Base-by-base conservation (phyloP, 1,140 invertebrate genomes). In the Parasteatoda tepidariorum region DNA sequence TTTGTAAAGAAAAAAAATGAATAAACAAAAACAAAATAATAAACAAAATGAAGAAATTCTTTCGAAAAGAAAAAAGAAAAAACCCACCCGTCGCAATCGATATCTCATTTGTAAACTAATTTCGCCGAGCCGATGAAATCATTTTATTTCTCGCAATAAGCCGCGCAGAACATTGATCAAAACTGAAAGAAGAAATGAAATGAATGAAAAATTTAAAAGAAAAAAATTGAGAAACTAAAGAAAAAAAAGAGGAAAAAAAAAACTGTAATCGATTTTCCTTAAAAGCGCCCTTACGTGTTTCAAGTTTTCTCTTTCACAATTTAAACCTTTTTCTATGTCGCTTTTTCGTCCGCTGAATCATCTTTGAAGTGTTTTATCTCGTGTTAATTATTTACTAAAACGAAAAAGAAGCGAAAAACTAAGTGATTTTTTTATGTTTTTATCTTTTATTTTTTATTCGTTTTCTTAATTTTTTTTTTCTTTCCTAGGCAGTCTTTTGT, bases 61-160 rank as follows among this genome's bases (percentile, higher is more conserved):
- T 66, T n/a, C 15, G 41, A 48, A 62, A 75, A 75, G 55, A 34
- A 57, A 34, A 75, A 67, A 73, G 31, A 79, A 79, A 64, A 79
- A 79, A 79, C 62, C 54, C 76, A 68, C n/a, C 76, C 33, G 41
- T 61, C n/a, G 64, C 31, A 79, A 79, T 79, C 76, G 76, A 79
- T 79, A 79, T 57, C 76, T 79, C 76, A 79, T 79, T 79, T 79
- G 76, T 79, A 79, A 79, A 79, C 76, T 79, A 79, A 79, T 79
- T 79, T 79, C 64, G 38, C 22, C 64, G 28, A 59, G 76, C 76
- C 76, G 76, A 79, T 79, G 76, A 79, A 79, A 79, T 79, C 76
- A 79, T 79, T 79, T 79, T 79, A 68, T 79, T 67, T 79, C 76
- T 79, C 62, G 76, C 76, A 79, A 79, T 79, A 79, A 79, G 64